These are phyloP conservation scores for Hydrochoerus hydrochaeris DNA, from an alignment of 2,113 vertebrate genomes.

Conservation along the genomic window DNA sequence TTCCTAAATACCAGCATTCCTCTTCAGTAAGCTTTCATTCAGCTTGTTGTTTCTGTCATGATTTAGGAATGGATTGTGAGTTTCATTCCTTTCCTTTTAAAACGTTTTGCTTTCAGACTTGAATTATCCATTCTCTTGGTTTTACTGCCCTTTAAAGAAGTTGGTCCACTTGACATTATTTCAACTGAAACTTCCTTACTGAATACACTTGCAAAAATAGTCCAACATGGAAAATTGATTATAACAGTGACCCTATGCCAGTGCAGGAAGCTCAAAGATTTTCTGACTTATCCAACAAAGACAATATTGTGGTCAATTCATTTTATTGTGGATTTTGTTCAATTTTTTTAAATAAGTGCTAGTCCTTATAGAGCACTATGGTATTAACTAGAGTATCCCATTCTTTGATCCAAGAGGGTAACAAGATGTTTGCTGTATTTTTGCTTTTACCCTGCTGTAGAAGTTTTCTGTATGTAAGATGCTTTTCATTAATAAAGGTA, in stretches of 20 bases:
- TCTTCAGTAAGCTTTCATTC: slow-evolving; percentile 5
- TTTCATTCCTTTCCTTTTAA: slow-evolving; percentile 14
- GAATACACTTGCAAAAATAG: not conserved
- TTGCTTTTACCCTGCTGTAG: not conserved
- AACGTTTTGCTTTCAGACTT: not conserved
- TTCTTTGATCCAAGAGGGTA: not conserved
- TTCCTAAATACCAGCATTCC: not conserved
- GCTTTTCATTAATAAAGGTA: slow-evolving; percentile 25
- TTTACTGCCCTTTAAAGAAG: not conserved
- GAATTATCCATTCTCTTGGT: not conserved
- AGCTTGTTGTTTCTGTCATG: slow-evolving; percentile 8
- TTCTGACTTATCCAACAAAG: slow-evolving; percentile 35
- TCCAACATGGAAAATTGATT: not conserved
- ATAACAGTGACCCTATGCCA: not conserved
- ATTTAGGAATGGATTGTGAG: not conserved
- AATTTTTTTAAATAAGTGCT: slow-evolving; percentile 24
- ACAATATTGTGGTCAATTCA: not conserved
- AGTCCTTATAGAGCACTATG: not conserved
- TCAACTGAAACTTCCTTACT: slow-evolving; percentile 1
- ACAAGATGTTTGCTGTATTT: not conserved
- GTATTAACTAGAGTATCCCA: not conserved
- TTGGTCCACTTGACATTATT: not conserved
- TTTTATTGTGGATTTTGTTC: slow-evolving; percentile 12
- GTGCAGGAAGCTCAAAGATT: not conserved
- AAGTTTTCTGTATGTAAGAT: not conserved